Percentiles rank a stretch among this genome's conserved stretches.
Conservation (phyloP, 1,140 invertebrate genomes). For the Grapholita molesta region DNA sequence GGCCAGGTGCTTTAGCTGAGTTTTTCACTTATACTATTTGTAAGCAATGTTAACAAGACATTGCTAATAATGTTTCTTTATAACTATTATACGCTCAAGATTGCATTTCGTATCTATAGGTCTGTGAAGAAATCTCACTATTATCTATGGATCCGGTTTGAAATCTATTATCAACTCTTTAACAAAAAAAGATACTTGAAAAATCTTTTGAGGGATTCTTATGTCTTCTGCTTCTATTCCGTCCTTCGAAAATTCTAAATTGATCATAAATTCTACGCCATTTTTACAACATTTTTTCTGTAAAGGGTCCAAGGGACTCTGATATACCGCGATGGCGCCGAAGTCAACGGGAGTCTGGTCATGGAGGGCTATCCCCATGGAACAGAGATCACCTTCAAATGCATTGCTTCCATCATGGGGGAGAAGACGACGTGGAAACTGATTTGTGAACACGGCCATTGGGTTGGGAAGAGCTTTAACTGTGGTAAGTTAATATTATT, state of each 20-base stretch:
- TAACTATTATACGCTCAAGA: conserved; percentile 4
- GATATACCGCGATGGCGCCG: conserved; percentile 81
- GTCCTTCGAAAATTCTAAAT: not conserved
- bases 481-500: conserved; percentile 73
- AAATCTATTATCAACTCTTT: not conserved
- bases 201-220: not conserved
- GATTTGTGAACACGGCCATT: conserved; percentile 89
- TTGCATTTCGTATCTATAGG: not conserved
- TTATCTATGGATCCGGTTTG: not conserved
- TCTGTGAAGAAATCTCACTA: not conserved
- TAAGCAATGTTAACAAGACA: not conserved
- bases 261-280: conserved; percentile 23
- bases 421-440: conserved; percentile 90
- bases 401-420: conserved; percentile 87
- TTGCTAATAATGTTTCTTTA: not conserved
- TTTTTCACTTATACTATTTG: no score
- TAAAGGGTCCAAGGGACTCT: conserved; percentile 82
- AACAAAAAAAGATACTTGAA: not conserved
- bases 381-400: conserved; percentile 89
- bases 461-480: conserved; percentile 87
- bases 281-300: not conserved
- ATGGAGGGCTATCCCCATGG: conserved; percentile 84
- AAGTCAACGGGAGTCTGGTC: conserved; percentile 60
- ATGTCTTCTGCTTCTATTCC: not conserved
- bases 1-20: no score